Conservation (phyloP, 2,797 vertebrate species). For the Danio choprae region DNA sequence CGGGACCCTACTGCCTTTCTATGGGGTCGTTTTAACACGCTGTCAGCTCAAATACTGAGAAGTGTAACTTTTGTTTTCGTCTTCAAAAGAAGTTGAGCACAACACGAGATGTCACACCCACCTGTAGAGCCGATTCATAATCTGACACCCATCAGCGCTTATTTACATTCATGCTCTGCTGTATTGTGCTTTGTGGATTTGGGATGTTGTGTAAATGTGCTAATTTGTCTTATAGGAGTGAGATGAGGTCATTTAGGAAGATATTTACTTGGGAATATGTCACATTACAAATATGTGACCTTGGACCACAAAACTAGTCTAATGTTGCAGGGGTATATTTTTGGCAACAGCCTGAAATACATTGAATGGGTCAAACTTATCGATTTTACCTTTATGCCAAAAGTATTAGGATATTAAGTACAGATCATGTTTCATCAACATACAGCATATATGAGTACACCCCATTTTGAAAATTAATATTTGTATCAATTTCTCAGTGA, state of each 20-base stretch:
- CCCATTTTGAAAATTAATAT: no score
- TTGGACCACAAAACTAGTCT: no score
- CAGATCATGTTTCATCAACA: no score
- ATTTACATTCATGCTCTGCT: neutral
- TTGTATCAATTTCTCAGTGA: no score
- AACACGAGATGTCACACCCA: neutral
- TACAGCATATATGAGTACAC: no score
- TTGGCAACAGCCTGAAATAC: no score
- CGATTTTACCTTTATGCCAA: no score
- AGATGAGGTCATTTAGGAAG: neutral
- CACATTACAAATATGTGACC: no score
- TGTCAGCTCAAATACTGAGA: neutral
- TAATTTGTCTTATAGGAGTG: neutral
- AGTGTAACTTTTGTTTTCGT: conserved; percentile 9
- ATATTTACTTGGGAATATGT: neutral
- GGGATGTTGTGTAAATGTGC: neutral
- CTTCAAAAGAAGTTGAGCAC: neutral
- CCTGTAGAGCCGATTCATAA: neutral
- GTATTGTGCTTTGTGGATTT: neutral
- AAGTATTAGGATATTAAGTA: no score
- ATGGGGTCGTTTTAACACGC: neutral
- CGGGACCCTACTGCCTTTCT: neutral
- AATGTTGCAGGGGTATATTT: no score
- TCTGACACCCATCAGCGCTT: neutral
- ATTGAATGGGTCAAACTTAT: no score